These are phyloP conservation scores for Climacteris rufus DNA, from an alignment of 2,113 vertebrate species.

Conservation along the genomic window DNA sequence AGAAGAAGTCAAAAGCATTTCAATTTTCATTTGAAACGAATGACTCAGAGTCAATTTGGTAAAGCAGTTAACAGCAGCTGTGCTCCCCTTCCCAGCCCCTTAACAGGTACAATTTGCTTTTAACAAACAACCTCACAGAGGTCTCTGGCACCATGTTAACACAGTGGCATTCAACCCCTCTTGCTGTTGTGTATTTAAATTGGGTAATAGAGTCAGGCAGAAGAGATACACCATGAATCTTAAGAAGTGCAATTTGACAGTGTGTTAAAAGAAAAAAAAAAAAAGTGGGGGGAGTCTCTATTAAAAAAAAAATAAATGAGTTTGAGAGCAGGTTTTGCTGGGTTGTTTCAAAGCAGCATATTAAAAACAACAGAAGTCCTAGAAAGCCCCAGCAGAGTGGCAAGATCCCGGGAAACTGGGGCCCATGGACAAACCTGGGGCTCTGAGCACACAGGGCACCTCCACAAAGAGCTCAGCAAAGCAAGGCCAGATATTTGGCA, in stretches of 20 bases:
- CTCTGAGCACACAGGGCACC: neutral
- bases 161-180: constrained; percentile 49
- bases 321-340: neutral
- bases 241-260: constrained; percentile 65
- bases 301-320: neutral
- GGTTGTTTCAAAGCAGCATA: neutral
- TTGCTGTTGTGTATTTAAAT: constrained; percentile 70
- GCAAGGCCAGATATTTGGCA: neutral
- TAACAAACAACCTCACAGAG: constrained; percentile 71
- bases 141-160: constrained; percentile 66
- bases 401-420: neutral
- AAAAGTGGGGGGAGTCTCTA: neutral
- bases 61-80: constrained; percentile 69
- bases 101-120: constrained; percentile 78
- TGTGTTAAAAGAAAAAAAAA: neutral
- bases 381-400: neutral
- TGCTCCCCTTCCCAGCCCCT: constrained; percentile 48
- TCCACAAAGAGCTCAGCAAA: neutral
- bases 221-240: constrained; percentile 58
- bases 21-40: constrained; percentile 73
- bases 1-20: constrained; percentile 69
- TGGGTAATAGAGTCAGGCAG: constrained; percentile 58
- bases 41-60: constrained; percentile 74
- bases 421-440: neutral
- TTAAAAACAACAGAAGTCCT: neutral